Evolutionary conservation across 2,113 vertebrate genomes (phyloP).

Genomic region (Ameiurus melas): DNA sequence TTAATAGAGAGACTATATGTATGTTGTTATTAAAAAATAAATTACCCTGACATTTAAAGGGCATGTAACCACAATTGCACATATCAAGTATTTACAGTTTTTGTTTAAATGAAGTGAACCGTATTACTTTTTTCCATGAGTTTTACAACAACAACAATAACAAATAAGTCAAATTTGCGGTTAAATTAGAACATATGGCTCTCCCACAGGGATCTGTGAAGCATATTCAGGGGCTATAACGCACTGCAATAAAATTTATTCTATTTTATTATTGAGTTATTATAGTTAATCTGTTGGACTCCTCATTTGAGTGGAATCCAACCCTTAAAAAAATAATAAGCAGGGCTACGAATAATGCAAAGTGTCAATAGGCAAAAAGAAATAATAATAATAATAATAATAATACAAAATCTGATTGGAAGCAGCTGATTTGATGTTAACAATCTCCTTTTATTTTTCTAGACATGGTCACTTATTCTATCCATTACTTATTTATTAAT

Average conservation of each 20-base stretch:
- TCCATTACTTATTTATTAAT: neutral
- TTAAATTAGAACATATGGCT: neutral
- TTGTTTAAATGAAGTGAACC: neutral
- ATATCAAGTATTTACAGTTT: conserved; percentile 6
- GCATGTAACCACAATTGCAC: neutral
- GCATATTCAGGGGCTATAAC: neutral
- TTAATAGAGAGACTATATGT: no score
- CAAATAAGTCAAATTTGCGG: neutral
- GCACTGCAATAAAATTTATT: neutral
- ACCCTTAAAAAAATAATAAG: neutral
- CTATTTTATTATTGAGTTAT: neutral
- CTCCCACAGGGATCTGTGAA: neutral
- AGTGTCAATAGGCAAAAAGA: neutral
- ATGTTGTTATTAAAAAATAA: conserved; percentile 10
- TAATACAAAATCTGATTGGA: neutral
- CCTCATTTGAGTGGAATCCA: neutral
- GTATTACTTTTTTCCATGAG: neutral
- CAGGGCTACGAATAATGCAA: neutral
- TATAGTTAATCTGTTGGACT: neutral
- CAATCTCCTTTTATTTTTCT: neutral
- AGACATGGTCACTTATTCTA: neutral
- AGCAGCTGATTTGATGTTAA: neutral
- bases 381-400: neutral
- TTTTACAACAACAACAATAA: neutral
- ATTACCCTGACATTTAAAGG: conserved; percentile 23